Conservation (phyloP, 1,140 invertebrate genomes). For the Coptotermes formosanus region DNA sequence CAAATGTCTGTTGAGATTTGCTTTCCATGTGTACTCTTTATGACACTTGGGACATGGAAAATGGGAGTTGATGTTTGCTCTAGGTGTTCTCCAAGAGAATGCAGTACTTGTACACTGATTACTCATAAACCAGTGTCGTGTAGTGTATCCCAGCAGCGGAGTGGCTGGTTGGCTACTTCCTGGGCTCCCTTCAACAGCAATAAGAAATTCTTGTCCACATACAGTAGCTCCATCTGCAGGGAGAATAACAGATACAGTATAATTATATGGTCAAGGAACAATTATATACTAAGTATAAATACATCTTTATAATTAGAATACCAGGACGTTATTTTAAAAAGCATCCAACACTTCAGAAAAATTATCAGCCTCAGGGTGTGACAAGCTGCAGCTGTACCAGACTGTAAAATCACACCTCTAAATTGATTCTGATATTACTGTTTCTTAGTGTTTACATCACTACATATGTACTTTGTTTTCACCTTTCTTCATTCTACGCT, state of each 20-base stretch:
- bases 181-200: neutral
- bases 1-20: conserved; percentile 39
- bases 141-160: neutral
- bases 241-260: neutral
- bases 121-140: neutral
- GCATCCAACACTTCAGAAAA: no score
- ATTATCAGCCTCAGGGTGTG: no score
- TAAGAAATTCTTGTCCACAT: neutral
- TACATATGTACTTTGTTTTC: no score
- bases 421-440: no score
- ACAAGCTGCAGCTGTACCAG: no score
- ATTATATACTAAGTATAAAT: no score
- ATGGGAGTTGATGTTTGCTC: neutral
- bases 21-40: conserved; percentile 23
- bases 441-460: no score
- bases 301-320: no score
- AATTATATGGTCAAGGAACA: no score
- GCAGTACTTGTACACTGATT: neutral
- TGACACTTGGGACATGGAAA: conserved; percentile 23
- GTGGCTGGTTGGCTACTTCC: neutral
- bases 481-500: no score
- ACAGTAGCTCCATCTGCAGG: neutral
- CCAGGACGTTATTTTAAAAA: no score
- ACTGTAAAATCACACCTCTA: no score
- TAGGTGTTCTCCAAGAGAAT: neutral